Evolutionary conservation across 2,797 vertebrate genomes (phyloP).

Genomic region (Xiphorhynchus erythropygius): DNA sequence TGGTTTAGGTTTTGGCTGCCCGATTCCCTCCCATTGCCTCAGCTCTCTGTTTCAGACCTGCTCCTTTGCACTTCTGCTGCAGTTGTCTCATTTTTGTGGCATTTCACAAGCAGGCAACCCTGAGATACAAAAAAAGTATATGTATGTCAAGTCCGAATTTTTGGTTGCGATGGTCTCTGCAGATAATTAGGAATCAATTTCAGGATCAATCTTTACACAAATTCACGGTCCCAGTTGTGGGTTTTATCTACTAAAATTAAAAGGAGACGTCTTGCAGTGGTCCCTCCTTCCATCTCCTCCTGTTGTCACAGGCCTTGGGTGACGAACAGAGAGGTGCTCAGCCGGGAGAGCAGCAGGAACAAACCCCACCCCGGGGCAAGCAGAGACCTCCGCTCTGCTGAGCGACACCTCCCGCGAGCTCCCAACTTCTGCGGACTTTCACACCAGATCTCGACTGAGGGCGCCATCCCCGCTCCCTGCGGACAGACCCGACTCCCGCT

Average conservation of each 20-base stretch:
- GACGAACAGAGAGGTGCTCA: slow-evolving; percentile 79
- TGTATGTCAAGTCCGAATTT: not conserved
- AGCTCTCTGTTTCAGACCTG: not conserved
- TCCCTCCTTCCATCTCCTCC: no score
- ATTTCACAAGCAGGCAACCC: not conserved
- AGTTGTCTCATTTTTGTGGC: not conserved
- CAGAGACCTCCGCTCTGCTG: no score
- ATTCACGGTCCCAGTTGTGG: not conserved
- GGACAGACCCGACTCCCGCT: no score
- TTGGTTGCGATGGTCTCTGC: not conserved
- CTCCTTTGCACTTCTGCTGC: not conserved
- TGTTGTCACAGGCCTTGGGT: slow-evolving; percentile 76
- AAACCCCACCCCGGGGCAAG: no score
- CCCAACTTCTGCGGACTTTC: not conserved
- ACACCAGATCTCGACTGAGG: not conserved
- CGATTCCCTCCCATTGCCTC: not conserved
- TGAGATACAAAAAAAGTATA: no score
- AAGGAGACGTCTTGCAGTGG: not conserved
- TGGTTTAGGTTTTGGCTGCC: not conserved
- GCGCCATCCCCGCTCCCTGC: no score
- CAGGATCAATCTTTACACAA: not conserved
- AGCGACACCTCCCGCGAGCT: not conserved
- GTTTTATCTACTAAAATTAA: not conserved
- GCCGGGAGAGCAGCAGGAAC: not conserved
- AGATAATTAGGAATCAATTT: not conserved